Evolutionary conservation across 2,888 invertebrate genomes (phyloP).

Genomic region (Sminthurides aquaticus): DNA sequence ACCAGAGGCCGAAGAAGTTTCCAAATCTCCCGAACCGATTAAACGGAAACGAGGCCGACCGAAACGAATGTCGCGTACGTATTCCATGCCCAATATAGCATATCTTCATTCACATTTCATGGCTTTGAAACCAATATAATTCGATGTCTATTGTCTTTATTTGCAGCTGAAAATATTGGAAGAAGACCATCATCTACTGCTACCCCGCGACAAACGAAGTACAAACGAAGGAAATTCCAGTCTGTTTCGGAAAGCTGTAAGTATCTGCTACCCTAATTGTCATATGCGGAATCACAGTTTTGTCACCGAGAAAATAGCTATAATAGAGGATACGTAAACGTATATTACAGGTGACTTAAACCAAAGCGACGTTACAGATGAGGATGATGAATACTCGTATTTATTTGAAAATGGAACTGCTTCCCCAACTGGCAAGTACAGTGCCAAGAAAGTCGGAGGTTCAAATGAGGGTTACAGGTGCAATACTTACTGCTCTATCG

Average conservation of each 20-base stretch:
- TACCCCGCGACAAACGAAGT: slow-evolving; percentile 7
- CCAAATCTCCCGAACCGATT: slow-evolving; percentile 8
- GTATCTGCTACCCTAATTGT: not conserved
- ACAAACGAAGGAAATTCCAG: slow-evolving; percentile 18
- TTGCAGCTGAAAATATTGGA: slow-evolving; percentile 4
- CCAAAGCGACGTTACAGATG: slow-evolving; percentile 14
- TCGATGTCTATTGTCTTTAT: too few species aligned
- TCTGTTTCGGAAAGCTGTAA: slow-evolving; percentile 17
- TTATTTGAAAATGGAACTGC: slow-evolving; percentile 14
- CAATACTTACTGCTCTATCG: not conserved
- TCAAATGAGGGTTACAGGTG: slow-evolving; percentile 18
- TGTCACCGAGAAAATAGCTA: too few species aligned
- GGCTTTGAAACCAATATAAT: too few species aligned
- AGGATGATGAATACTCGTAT: slow-evolving; percentile 19
- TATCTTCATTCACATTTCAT: too few species aligned
- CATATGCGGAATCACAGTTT: not conserved
- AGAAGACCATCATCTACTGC: slow-evolving; percentile 12
- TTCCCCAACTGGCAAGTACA: slow-evolving; percentile 18
- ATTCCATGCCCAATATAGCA: too few species aligned
- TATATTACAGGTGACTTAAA: too few species aligned
- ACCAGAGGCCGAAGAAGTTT: not conserved
- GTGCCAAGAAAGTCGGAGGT: slow-evolving; percentile 10
- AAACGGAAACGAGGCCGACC: slow-evolving; percentile 21
- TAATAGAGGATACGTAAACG: not conserved
- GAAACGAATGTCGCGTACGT: slow-evolving; percentile 2